phyloP scores from a whole-genome alignment of 1,140 invertebrate genomes.

The Neoseiulus cucumeris region DNA sequence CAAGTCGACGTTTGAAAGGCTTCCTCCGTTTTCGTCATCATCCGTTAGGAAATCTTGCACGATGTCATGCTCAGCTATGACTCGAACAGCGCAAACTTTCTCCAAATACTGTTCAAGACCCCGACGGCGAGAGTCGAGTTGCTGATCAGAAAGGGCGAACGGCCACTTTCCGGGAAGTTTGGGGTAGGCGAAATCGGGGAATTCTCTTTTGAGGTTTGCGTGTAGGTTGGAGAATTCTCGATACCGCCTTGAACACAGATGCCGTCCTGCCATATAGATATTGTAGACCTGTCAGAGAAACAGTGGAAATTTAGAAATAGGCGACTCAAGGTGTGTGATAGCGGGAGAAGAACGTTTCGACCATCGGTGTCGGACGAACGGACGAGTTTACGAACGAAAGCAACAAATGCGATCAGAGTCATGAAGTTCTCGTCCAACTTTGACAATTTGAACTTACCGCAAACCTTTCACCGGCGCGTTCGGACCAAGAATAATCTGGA shows the following conservation, averaged over 20 bases:
- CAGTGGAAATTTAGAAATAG: slow-evolving; percentile 10
- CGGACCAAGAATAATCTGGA: slow-evolving; percentile 69
- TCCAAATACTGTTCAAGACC: slow-evolving; percentile 94
- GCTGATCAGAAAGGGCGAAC: slow-evolving; percentile 84
- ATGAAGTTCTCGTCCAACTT: too few relatives aligned
- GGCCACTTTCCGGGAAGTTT: slow-evolving; percentile 97
- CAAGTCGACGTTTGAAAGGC: slow-evolving; percentile 10
- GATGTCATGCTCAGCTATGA: slow-evolving; percentile 89
- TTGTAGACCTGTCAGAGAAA: slow-evolving; percentile 51
- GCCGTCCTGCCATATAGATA: slow-evolving; percentile 95
- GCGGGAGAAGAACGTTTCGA: too few relatives aligned
- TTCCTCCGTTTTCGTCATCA: slow-evolving; percentile 48
- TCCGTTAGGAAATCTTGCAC: slow-evolving; percentile 94
- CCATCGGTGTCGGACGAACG: background rate
- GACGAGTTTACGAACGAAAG: background rate
- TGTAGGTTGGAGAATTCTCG: slow-evolving; percentile 83
- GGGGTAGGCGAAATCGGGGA: slow-evolving; percentile 89
- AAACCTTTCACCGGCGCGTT: slow-evolving; percentile 65
- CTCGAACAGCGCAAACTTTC: slow-evolving; percentile 80
- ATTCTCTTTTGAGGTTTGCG: slow-evolving; percentile 77
- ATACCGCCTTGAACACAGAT: slow-evolving; percentile 85
- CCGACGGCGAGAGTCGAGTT: slow-evolving; percentile 73
- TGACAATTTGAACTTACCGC: slow-evolving; percentile 37
- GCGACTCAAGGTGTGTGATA: too few relatives aligned
- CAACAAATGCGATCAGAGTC: too few relatives aligned